Conservation (phyloP, 2,888 invertebrate genomes). For the Lutraria lutraria region DNA sequence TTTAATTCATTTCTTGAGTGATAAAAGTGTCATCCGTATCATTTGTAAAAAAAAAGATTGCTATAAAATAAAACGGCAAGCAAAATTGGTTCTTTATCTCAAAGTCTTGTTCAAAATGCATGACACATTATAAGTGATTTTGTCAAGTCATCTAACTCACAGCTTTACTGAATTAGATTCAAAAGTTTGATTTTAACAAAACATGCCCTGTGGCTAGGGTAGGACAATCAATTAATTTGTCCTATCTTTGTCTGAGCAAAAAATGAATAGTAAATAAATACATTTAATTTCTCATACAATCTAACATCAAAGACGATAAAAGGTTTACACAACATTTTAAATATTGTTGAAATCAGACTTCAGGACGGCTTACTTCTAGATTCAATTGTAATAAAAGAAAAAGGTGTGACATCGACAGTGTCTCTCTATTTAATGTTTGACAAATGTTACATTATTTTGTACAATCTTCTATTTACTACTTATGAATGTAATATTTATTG, state of each 20-base stretch:
- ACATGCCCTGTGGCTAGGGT: not conserved
- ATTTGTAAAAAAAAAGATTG: not conserved
- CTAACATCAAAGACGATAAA: slow-evolving; percentile 41
- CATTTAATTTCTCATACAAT: slow-evolving; percentile 28
- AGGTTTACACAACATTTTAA: not conserved
- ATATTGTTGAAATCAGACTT: slow-evolving; percentile 18
- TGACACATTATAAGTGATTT: slow-evolving; percentile 8
- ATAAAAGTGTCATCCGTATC: not conserved
- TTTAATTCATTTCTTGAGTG: not conserved
- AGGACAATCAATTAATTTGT: slow-evolving; percentile 11
- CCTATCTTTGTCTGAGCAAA: not conserved
- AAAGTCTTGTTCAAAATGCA: not conserved
- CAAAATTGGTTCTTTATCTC: not conserved
- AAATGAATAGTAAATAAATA: slow-evolving; percentile 36
- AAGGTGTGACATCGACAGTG: not conserved
- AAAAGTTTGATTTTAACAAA: not conserved
- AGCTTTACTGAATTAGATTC: not conserved
- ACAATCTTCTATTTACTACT: not conserved
- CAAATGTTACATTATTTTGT: not conserved
- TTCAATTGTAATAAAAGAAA: not conserved
- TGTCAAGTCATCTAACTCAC: not conserved
- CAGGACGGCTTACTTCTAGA: not conserved
- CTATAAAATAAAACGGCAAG: not conserved
- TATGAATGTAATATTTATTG: too few relatives aligned
- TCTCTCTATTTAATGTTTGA: not conserved